Evolutionary conservation across 1,140 invertebrate species (phyloP), one percentile per base, ranked within the genome.

Genomic region (Onthophagus taurus): DNA sequence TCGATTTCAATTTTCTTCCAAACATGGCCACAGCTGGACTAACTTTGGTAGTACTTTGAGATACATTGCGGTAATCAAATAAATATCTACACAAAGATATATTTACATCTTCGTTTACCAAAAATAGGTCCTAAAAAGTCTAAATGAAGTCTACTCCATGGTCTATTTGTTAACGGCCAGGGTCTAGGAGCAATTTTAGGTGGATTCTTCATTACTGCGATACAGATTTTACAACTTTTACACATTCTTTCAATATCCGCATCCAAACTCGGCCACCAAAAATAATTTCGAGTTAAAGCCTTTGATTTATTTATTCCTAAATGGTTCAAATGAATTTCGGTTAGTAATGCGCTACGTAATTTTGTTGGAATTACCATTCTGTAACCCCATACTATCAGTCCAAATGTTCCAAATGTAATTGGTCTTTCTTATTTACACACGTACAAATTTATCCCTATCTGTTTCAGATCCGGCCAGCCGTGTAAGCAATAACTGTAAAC

Each of bases 381-480:
- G 39, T 60, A 54, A 2, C 54, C 54, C 50, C 52, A 55, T n/a
- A 58, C 30, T 24, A 61, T 20, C 41, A 48, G 55, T 4, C 50
- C 48, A n/a, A n/a, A 2, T 59, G 31, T 26, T 57, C 50, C 6
- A 48, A 14, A 17, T 45, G 26, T 30, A 57, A 38, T 20, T 45
- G 51, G 19, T 49, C 35, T 38, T 38, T 14, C 16, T 38, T 38
- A n/a, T 12, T 16, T 12, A 24, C n/a, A n/a, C n/a, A n/a, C n/a
- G n/a, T n/a, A 23, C 9, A 12, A 24, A 24, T 14, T 23, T 5
- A 14, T n/a, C 12, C 13, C n/a, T 23, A 20, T 6, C 6, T 11
- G n/a, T 33, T 31, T 24, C 8, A n/a, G 17, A 24, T 13, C 14
- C n/a, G 35, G 35, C 35, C 20, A 38, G 14, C 19, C n/a, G 14